Percentiles rank a stretch among this genome's conserved stretches.
Evolutionary conservation across 2,888 invertebrate genomes (phyloP).

Genomic region (Macrophya alboannulata): DNA sequence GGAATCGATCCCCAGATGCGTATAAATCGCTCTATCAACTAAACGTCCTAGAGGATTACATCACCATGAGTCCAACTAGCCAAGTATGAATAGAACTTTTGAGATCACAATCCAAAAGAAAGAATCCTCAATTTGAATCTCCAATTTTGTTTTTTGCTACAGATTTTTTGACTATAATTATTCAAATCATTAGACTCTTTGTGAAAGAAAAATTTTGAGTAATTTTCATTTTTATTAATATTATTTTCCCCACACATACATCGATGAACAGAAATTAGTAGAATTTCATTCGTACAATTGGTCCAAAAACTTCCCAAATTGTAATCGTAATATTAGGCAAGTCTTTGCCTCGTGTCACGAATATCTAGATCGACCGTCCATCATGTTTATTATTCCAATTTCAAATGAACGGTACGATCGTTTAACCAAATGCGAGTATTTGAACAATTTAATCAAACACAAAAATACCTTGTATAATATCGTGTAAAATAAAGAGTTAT

Average conservation of each 20-base stretch:
- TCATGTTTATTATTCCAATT: background rate
- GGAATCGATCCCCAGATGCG: constrained; percentile 66
- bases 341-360: background rate
- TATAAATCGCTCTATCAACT: constrained; percentile 58
- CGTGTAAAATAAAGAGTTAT: constrained; percentile 10
- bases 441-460: constrained; percentile 15
- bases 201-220: too few species aligned
- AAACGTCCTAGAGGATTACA: constrained; percentile 66
- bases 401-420: background rate
- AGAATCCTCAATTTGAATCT: background rate
- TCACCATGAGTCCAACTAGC: constrained; percentile 53
- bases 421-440: background rate
- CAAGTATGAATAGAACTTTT: constrained; percentile 14
- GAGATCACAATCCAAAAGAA: background rate
- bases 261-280: background rate
- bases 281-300: background rate
- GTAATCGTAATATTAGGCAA: background rate
- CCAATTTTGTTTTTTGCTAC: background rate
- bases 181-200: background rate
- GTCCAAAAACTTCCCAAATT: background rate
- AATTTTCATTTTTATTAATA: background rate
- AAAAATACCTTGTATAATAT: too few species aligned
- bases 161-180: background rate
- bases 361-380: background rate
- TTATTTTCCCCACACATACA: background rate